Conservation (phyloP, 2,113 vertebrate species). For the Macrotus californicus region DNA sequence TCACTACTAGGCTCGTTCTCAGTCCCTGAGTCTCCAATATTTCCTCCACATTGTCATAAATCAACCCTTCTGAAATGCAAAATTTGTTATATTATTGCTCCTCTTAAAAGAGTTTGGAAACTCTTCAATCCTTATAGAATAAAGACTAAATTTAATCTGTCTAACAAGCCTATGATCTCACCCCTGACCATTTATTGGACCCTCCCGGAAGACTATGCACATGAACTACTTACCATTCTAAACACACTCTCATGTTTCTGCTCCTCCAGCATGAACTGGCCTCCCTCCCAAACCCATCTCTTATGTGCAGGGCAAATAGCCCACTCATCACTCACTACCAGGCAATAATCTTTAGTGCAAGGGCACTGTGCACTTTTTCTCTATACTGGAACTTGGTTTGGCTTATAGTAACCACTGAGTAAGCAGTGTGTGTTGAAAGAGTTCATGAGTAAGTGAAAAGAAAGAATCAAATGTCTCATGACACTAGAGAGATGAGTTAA, state of each 20-base stretch:
- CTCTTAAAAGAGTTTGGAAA: not conserved
- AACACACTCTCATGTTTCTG: not conserved
- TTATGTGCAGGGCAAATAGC: not conserved
- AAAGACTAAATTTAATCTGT: not conserved
- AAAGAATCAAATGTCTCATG: not conserved
- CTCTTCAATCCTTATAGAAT: not conserved
- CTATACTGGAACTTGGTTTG: not conserved
- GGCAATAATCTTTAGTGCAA: conserved; percentile 9
- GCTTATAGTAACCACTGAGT: not conserved
- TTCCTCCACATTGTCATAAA: not conserved
- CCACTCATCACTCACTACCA: not conserved
- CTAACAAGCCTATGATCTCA: not conserved
- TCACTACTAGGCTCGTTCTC: not conserved
- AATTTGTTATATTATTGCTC: not conserved
- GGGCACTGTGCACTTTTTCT: not conserved
- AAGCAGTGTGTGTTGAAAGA: conserved; percentile 25
- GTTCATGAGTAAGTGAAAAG: conserved; percentile 17
- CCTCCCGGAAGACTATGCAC: not conserved
- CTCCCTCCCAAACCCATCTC: not conserved
- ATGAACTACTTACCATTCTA: not conserved
- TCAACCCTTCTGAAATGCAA: not conserved
- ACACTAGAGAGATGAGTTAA: not conserved
- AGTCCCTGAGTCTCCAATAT: not conserved
- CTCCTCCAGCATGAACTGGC: not conserved
- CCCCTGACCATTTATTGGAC: not conserved